A percentile compares a stretch with the other conserved stretches of the same genome.
These are phyloP conservation scores for Malurus cyaneus DNA, from an alignment of 2,113 vertebrate genomes.

Conservation along the genomic window DNA sequence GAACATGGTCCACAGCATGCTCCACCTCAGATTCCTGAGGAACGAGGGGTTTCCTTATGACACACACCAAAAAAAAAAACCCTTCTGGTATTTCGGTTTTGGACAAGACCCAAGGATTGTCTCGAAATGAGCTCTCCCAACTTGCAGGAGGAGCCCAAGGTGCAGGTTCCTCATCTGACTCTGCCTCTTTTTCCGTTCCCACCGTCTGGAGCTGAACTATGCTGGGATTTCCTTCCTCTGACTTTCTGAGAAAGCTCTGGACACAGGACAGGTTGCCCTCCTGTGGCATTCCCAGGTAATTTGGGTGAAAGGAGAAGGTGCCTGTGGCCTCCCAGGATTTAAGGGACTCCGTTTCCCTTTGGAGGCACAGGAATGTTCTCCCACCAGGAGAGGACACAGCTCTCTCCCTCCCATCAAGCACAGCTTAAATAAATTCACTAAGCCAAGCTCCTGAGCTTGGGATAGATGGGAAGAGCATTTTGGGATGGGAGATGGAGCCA, in stretches of 20 bases:
- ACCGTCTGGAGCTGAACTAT: rapidly evolving
- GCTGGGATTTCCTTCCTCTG: neutral
- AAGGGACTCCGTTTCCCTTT: neutral
- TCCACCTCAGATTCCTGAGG: neutral
- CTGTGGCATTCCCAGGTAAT: neutral
- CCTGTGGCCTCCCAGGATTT: neutral
- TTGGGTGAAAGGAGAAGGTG: neutral
- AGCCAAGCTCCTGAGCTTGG: neutral
- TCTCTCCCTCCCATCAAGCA: neutral
- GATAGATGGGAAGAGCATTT: neutral
- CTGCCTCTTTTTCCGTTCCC: neutral
- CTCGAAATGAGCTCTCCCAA: neutral
- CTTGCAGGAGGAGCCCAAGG: neutral
- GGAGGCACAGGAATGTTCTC: rapidly evolving
- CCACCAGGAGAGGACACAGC: neutral
- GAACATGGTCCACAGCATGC: rapidly evolving
- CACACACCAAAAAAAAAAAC: neutral
- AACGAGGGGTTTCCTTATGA: neutral
- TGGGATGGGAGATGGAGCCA: neutral
- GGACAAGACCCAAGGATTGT: neutral
- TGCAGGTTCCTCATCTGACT: neutral
- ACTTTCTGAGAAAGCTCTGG: neutral
- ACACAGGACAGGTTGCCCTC: neutral
- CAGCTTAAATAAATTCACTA: neutral
- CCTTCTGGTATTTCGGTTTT: neutral